Percentiles rank a stretch among this genome's conserved stretches.
These are phyloP conservation scores for Cacoxenus indagator DNA, from an alignment of 2,888 invertebrate species.

Conservation along the genomic window DNA sequence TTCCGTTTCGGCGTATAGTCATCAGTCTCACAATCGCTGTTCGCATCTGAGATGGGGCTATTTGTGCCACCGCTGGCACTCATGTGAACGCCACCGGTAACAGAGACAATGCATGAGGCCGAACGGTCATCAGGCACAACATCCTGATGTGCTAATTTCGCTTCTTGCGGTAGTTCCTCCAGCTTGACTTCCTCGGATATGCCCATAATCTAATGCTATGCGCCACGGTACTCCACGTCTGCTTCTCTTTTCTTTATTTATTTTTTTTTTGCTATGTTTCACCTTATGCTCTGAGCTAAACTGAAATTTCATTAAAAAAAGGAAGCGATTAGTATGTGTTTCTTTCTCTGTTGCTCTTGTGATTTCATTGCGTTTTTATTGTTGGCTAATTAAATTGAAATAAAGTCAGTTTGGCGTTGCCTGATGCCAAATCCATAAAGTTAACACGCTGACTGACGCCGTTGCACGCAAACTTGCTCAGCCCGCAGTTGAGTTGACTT, in stretches of 20 bases:
- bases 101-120: conserved; percentile 62
- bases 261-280: background rate
- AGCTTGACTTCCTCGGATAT: conserved; percentile 72
- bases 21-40: conserved; percentile 78
- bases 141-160: conserved; percentile 70
- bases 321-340: background rate
- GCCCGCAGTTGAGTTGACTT: background rate
- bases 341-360: background rate
- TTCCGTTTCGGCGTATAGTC: conserved; percentile 90
- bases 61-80: conserved; percentile 67
- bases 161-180: conserved; percentile 71
- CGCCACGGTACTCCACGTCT: background rate
- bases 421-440: background rate
- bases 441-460: background rate
- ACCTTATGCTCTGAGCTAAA: background rate
- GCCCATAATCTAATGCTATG: conserved; percentile 69
- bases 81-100: conserved; percentile 36
- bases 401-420: background rate
- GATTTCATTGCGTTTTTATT: background rate
- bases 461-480: background rate
- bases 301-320: background rate
- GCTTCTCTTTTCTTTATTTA: background rate
- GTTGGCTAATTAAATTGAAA: background rate
- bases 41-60: conserved; percentile 74
- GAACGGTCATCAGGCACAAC: conserved; percentile 70